Base-by-base conservation (phyloP, 2,113 vertebrate genomes). In the Colaptes auratus region DNA sequence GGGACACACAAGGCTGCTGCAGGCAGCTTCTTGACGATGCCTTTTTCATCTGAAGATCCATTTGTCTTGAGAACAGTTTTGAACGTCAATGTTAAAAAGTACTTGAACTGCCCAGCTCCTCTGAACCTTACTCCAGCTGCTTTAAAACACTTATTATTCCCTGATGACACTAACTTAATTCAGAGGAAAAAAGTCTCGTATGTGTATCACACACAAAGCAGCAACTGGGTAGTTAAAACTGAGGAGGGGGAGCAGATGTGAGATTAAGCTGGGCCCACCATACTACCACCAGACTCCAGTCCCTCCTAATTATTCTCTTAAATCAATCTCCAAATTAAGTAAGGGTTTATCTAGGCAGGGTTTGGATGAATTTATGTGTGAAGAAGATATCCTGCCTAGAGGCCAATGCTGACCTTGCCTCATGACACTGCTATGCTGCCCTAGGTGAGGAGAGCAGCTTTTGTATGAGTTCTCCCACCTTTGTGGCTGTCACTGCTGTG, bases 401-500 rank as follows among this genome's bases (percentile, higher is more conserved):
- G 56, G 6, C 59, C 44, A 36, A 6, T 0, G 30, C 73, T 35
- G 30, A 11, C 46, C 15, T 0, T 11, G 6, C 28, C 18, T 3
- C 20, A 5, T 7, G 0, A 28, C 1, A 25, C 55, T 15, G 42
- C 52, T 52, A 28, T 3, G 9, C 78, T 33, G 35, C 3, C 46
- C 46, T 7, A 1, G 0, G 1, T 0, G 2, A 44, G 55, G 39
- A 15, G 39, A 64, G 61, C 35, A 63, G 46, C 56, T 73, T 48
- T 24, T 10, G 25, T 23, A 18, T 2, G 2, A 59, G 52, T 15
- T 92, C 46, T 95, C 98, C 93, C 97, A 98, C 98, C 98, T 98
- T 98, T 2, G 97, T 88, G 86, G 97, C 98, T 5, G 99, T 97
- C 46, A 98, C 98, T 0, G 99, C 97, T 2, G 99, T 93, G 85